Evolutionary conservation across 2,797 vertebrate species (phyloP).

Genomic region (Semaprochilodus insignis): DNA sequence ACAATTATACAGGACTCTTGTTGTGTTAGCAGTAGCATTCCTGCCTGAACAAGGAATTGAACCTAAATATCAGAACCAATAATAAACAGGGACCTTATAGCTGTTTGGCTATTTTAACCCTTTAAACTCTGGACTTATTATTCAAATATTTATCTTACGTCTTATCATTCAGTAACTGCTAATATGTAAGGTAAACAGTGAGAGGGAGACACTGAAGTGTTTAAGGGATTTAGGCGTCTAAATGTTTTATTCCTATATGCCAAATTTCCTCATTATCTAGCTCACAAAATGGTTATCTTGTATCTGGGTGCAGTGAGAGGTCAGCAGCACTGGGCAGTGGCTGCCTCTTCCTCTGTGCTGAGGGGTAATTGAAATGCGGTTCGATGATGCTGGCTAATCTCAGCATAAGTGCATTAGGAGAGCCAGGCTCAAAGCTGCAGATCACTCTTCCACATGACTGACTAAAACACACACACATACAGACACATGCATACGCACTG

Average conservation of each 20-base stretch:
- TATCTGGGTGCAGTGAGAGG: constrained; percentile 5
- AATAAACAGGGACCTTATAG: too few species aligned
- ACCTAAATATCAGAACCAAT: too few species aligned
- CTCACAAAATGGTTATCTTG: not conserved
- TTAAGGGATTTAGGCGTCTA: not conserved
- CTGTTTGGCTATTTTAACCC: too few species aligned
- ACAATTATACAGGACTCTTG: too few species aligned
- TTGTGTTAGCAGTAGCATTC: too few species aligned
- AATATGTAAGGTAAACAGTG: too few species aligned
- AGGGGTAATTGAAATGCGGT: constrained; percentile 44
- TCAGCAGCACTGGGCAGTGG: constrained; percentile 19
- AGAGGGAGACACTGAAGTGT: not conserved
- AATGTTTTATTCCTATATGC: not conserved
- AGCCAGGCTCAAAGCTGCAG: constrained; percentile 37
- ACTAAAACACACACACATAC: constrained; percentile 9
- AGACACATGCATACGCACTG: not conserved
- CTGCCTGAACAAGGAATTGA: too few species aligned
- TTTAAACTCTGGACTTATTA: not conserved
- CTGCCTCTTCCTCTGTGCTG: constrained; percentile 19
- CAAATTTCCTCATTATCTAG: not conserved
- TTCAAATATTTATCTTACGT: not conserved
- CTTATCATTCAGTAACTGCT: not conserved
- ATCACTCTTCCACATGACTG: constrained; percentile 45
- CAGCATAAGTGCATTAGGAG: constrained; percentile 50
- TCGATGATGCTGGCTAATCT: constrained; percentile 51